Base-by-base conservation (phyloP, 2,113 vertebrate species). In the Ramphastos sulfuratus region DNA sequence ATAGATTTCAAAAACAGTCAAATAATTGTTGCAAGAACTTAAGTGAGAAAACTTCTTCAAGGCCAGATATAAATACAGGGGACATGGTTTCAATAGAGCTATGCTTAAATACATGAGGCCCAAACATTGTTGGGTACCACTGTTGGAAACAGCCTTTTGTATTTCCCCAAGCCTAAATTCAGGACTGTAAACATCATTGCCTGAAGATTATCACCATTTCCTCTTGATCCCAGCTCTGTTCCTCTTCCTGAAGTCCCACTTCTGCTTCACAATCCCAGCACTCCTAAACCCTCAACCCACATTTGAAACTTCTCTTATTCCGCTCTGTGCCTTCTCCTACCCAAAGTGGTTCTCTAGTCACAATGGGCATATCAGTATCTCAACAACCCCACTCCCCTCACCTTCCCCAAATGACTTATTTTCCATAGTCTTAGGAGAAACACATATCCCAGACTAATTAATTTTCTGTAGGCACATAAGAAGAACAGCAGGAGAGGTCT, bases 401-500 rank as follows among this genome's bases (percentile, higher is more conserved):
- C 52, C 61, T 83, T 84, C 48, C 8, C 28, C 37, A 60, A 54
- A 78, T 28, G 6, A 37, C 27, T 16, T 63, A 69, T 85, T 74
- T 77, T 69, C 92, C 79, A 74, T 48, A 12, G 20, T 70, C 48
- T 77, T 69, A 75, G 79, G 33, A 90, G 76, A 88, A 85, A 70
- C 64, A 81, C 19, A 28, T 14, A 7, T 66, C 61, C 54, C 44
- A 78, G 61, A 78, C 52, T 75, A 87, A 93, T 71, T 85, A 87
- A 71, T 92, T 93, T 93, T 79, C 60, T 65, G 35, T 37, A 73
- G 37, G 54, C 65, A 72, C 33, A 82, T 23, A 33, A 92, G 70
- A 92, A 85, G 82, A 89, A 66, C 78, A 89, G 85, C 67, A 89
- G 93, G 67, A 46, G 55, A 95, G 39, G 50, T 87, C 85, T 89